phyloP scores from a whole-genome alignment of 2,888 invertebrate species.

The Chrysolina haemoptera region DNA sequence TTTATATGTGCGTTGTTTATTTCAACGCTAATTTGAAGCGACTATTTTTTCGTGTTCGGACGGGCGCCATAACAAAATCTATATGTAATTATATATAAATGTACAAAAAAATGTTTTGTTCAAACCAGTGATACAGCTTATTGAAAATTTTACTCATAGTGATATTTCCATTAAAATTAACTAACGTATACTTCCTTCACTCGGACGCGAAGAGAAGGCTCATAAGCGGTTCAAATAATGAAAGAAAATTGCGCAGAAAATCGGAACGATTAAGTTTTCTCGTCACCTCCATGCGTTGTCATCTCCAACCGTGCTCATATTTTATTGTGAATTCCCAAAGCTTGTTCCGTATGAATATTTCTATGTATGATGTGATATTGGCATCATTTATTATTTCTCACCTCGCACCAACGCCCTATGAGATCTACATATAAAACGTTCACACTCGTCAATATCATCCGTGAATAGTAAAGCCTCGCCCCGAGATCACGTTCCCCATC shows the following conservation, averaged over 20 bases:
- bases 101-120: too few relatives aligned
- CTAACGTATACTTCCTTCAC: too few relatives aligned
- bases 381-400: conserved; percentile 19
- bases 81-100: too few relatives aligned
- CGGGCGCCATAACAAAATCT: too few relatives aligned
- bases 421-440: conserved; percentile 23
- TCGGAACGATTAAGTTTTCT: not conserved
- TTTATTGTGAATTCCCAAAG: not conserved
- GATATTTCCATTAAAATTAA: too few relatives aligned
- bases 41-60: too few relatives aligned
- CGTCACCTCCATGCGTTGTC: not conserved
- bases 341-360: conserved; percentile 6
- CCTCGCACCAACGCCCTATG: not conserved
- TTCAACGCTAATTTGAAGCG: too few relatives aligned
- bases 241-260: not conserved
- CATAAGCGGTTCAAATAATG: not conserved
- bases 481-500: conserved; percentile 15
- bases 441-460: conserved; percentile 24
- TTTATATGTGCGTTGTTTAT: too few relatives aligned
- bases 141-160: too few relatives aligned
- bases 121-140: too few relatives aligned
- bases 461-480: not conserved
- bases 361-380: conserved; percentile 8
- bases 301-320: not conserved
- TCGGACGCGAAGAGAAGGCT: too few relatives aligned